Base-by-base conservation (phyloP, 2,797 vertebrate species). In the Sandelia bainsii region DNA sequence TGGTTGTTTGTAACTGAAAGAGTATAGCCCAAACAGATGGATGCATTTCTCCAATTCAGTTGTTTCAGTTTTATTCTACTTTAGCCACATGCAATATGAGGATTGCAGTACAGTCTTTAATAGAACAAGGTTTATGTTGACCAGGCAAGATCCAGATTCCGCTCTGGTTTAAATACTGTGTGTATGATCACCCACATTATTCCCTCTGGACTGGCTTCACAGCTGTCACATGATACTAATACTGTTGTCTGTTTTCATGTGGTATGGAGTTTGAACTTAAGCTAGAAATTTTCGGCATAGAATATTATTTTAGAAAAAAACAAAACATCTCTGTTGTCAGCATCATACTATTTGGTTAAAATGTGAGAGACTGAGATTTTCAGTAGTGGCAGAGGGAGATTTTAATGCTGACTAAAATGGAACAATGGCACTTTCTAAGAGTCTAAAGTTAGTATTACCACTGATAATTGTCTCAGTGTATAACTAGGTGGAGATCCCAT, bases 141-240 rank as follows among this genome's bases (percentile, higher is more conserved):
- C 58, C 34, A 56, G 19, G 7, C 17, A 23, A 16, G 32, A 58
- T 62, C 54, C 12, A 13, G 19, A 52, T 61, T 39, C 25, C 62
- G 13, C 23, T 8, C 14, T 0, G 3, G 60, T 44, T 17, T 19
- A 25, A 58, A 53, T n/a, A 29, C n/a, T 50, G 8, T 50, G 62
- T 19, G 39, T 29, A 4, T 14, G 8, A 19, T 64, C 45, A 8
- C 34, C 60, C 42, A 9, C 29, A 16, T 68, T 16, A 8, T 56
- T 80, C 56, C 69, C 69, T 60, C 57, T 57, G 51, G 44, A n/a
- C 46, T 63, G 50, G 58, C 66, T 42, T 62, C 69, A n/a, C 59
- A 37, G 62, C 59, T 40, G 77, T 92, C 91, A 92, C 90, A 92
- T 91, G 92, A 81, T 69, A 25, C 53, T 42, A 49, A 72, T 89